Conservation (phyloP, 2,888 invertebrate species). For the Lomographa bimaculata region DNA sequence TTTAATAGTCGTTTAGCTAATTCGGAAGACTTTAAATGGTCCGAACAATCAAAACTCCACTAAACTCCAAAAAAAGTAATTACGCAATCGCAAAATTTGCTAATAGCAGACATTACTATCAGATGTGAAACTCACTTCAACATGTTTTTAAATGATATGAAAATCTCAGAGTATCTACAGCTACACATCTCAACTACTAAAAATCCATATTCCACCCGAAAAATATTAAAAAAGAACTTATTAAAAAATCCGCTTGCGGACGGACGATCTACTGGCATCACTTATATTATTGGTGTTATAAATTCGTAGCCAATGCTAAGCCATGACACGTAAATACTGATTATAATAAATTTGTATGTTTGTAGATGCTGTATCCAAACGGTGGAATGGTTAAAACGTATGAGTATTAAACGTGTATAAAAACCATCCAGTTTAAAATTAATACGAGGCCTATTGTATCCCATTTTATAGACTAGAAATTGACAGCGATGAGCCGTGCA, state of each 20-base stretch:
- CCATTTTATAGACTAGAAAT: no score
- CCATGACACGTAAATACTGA: constrained; percentile 8
- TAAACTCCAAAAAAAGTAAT: no score
- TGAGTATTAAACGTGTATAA: constrained; percentile 72
- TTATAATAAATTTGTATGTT: constrained; percentile 6
- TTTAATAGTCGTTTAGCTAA: no score
- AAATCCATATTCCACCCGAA: constrained; percentile 3
- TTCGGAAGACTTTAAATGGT: no score
- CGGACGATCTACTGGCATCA: constrained; percentile 67
- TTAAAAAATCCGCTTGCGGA: constrained; percentile 64
- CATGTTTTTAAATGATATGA: no score
- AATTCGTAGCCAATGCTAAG: constrained; percentile 48
- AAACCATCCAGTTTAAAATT: constrained; percentile 46
- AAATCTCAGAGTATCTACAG: constrained; percentile 3
- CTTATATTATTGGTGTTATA: constrained; percentile 67
- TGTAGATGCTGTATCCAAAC: constrained; percentile 46
- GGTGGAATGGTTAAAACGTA: constrained; percentile 67
- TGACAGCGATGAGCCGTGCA: no score
- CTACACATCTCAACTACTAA: constrained; percentile 19
- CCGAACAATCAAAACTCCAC: no score
- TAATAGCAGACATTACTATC: no score
- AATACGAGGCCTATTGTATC: constrained; percentile 15
- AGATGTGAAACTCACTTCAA: no score
- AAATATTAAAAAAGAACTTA: constrained; percentile 25
- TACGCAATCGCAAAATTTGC: no score